A percentile compares a stretch with the other conserved stretches of the same genome.
Evolutionary conservation across 2,113 vertebrate species (phyloP).

Genomic region (Ammodytes marinus): DNA sequence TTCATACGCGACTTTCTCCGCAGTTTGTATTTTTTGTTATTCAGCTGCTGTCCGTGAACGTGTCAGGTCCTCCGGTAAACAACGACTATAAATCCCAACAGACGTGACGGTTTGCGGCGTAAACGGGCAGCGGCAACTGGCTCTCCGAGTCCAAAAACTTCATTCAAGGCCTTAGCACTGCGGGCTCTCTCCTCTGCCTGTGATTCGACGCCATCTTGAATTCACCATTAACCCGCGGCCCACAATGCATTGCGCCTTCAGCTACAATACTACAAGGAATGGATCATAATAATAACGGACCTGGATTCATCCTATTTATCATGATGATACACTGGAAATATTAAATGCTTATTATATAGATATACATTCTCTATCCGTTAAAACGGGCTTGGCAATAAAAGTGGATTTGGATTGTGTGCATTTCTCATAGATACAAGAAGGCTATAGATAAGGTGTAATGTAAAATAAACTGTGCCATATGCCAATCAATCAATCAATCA

Average conservation of each 20-base stretch:
- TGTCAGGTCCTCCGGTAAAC: constrained; percentile 42
- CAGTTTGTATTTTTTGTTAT: constrained; percentile 61
- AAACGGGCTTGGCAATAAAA: too few species aligned
- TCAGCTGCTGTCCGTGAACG: constrained; percentile 54
- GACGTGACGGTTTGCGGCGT: neutral
- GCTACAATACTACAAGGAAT: constrained; percentile 36
- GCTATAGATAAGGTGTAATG: too few species aligned
- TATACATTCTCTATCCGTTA: too few species aligned
- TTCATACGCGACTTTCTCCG: constrained; percentile 86
- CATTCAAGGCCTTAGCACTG: constrained; percentile 77
- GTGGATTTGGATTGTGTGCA: too few species aligned
- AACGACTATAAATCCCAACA: neutral
- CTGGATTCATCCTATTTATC: constrained; percentile 38
- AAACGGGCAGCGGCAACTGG: constrained; percentile 14
- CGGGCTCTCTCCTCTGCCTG: constrained; percentile 76
- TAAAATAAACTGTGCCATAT: too few species aligned
- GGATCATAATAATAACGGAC: constrained; percentile 31
- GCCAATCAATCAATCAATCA: too few species aligned
- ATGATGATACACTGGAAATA: too few species aligned
- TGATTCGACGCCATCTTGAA: constrained; percentile 85
- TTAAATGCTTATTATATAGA: too few species aligned
- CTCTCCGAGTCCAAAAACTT: constrained; percentile 60
- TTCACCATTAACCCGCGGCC: constrained; percentile 75
- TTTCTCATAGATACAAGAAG: too few species aligned
- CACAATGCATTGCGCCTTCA: constrained; percentile 77